Conservation (phyloP, 2,888 invertebrate species). For the Dusona sp. region DNA sequence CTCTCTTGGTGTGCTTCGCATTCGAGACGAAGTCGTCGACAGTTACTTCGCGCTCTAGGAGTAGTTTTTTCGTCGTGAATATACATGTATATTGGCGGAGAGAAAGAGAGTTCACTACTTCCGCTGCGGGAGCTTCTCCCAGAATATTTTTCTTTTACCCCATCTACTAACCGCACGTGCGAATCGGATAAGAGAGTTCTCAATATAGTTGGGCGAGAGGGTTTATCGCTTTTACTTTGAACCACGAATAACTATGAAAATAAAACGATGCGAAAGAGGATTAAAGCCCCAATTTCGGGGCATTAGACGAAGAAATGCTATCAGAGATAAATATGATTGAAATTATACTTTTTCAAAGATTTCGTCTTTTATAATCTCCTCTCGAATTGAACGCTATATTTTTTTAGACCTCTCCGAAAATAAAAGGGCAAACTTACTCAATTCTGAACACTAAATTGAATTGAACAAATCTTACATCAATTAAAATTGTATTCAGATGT, state of each 20-base stretch:
- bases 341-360: background rate
- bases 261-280: too few species aligned
- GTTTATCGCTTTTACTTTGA: slow-evolving; percentile 45
- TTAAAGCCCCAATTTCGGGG: background rate
- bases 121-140: slow-evolving; percentile 6
- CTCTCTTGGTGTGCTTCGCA: background rate
- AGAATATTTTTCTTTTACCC: slow-evolving; percentile 25
- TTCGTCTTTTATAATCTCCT: background rate
- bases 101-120: slow-evolving; percentile 14
- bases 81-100: background rate
- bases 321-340: background rate
- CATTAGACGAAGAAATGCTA: background rate
- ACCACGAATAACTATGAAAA: background rate
- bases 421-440: background rate
- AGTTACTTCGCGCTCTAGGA: slow-evolving; percentile 30
- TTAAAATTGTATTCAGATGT: background rate
- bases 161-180: slow-evolving; percentile 13
- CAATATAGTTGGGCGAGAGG: slow-evolving; percentile 36
- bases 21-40: slow-evolving; percentile 41
- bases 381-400: background rate
- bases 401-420: background rate
- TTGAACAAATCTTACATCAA: background rate
- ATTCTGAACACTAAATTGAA: background rate
- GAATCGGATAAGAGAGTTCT: slow-evolving; percentile 57
- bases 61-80: slow-evolving; percentile 22